Base-by-base conservation (phyloP, 2,888 invertebrate genomes). In the Microctonus hyperodae region DNA sequence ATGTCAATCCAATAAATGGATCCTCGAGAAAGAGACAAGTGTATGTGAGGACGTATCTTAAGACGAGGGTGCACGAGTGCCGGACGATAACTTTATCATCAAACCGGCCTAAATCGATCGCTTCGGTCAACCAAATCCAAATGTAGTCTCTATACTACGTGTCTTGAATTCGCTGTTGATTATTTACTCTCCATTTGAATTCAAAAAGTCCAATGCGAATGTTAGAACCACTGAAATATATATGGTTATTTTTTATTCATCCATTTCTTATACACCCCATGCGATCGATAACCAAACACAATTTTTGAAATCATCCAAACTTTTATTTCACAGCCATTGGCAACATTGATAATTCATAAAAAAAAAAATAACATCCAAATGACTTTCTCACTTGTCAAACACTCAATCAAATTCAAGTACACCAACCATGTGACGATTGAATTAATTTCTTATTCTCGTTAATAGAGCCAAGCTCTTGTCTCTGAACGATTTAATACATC, bases 111-210 rank as follows among this genome's bases (percentile, higher is more conserved):
- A 59, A 59, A 63, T 59, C 61, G 22, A 40, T 58, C 37, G 44
- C 16, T 37, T 25, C 13, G 20, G 16, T 22, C 48, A 48, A 70
- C 70, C 72, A 72, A 75, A 73, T 72, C 71, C 71, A n/a, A n/a
- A n/a, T 60, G 70, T 70, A 68, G 57, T 67, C 68, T 57, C 55
- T n/a, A n/a, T n/a, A n/a, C 57, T 66, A 71, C 70, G 71, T 70
- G 71, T 65, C 71, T 64, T 60, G 71, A 71, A 69, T 71, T 67
- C 50, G 55, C 35, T 58, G 69, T 68, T 63, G 62, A 71, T 70
- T 69, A 67, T 60, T 22, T 37, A 40, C 53, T 40, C 25, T 33
- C 55, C 22, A 64, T 59, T 51, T 59, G 22, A 25, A 25, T 53
- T 44, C 50, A 44, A 63, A 67, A 44, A 50, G 57, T 63, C 58